Evolutionary conservation across 2,888 invertebrate genomes (phyloP), one percentile per base, ranked within the genome.

Genomic region (Spodoptera exigua): DNA sequence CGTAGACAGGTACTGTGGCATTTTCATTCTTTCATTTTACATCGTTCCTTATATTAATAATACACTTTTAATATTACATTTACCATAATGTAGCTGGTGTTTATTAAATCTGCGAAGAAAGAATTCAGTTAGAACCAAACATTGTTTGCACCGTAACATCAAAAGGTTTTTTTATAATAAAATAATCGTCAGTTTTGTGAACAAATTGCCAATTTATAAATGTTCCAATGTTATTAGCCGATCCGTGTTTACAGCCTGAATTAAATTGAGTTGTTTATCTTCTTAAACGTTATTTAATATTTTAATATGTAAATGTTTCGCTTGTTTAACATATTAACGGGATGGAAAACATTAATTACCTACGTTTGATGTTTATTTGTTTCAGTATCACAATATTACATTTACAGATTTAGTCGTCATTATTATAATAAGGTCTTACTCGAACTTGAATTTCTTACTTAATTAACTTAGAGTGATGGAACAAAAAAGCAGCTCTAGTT

Each of bases 181-280:
- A 53, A 60, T 65, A 57, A 61, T 70, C 52, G 43, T 14, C 41
- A 49, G 44, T 40, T 61, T 45, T 57, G 64, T 56, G 58, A 60
- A 75, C 70, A 59, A 66, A 61, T 66, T 65, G 55, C n/a, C 61
- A 62, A 71, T 74, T 74, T 58, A 68, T 59, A 34, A 59, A 61
- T 40, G 34, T 60, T 54, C 7, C 41, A 2, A 36, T 37, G 43
- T 62, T 70, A 62, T 62, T 74, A 60, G 56, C 46, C 5, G 41
- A 58, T 37, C 51, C 36, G 16, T 73, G 55, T 70, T 73, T 59
- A 59, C 62, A 56, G 57, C 54, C 41, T 21, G 18, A 66, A 66
- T 73, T 37, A 37, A 51, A 70, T 63, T 66, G 43, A 62, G 48
- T 60, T 64, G 27, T 59, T 46, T 49, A 16, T 47, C 16, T 60